Evolutionary conservation across 2,113 vertebrate species (phyloP), one percentile per base, ranked within the genome.

Genomic region (Burhinus bistriatus): DNA sequence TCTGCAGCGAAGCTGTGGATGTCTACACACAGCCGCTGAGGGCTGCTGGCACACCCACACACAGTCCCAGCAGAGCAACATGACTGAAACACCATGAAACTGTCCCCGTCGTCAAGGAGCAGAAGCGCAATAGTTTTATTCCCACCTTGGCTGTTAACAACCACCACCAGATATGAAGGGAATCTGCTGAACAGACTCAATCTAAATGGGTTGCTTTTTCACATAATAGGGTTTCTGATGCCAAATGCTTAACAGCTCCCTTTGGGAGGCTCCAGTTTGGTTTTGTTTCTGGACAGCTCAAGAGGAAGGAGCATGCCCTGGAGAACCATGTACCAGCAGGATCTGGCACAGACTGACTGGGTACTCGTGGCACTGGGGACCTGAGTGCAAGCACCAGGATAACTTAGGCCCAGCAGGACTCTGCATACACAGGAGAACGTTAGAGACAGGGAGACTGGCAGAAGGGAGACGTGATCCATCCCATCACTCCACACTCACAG

Each of bases 21-120:
- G 15, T 45, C 59, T 30, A 22, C 26, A 36, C 1, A 2, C 25
- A 81, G 49, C 15, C 2, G 0, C 55, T 76, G 57, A 0, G 0
- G 13, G 38, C 68, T 65, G 81, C 72, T 13, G 8, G 68, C 32
- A 72, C 25, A 42, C 9, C 30, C 58, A 55, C 9, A 4, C n/a
- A 54, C 9, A 45, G 73, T n/a, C 59, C 69, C 65, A 62, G 73
- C 34, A 85, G 51, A 45, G 34, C 34, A 82, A 12, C 55, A 16
- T 1, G 2, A 54, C 65, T 9, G 3, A 62, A 70, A 73, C 36
- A 17, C 3, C n/a, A 61, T 11, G 5, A 9, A 79, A 20, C 34
- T 29, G 19, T 26, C 47, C 47, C 27, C 5, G 2, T 23, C 15
- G 1, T 34, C 1, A 1, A 85, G 38, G 30, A 87, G 51, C 30